Percentiles rank a stretch among this genome's conserved stretches.
These are phyloP conservation scores for Sphaerophoria taeniata DNA, from an alignment of 2,888 invertebrate species.

Conservation along the genomic window DNA sequence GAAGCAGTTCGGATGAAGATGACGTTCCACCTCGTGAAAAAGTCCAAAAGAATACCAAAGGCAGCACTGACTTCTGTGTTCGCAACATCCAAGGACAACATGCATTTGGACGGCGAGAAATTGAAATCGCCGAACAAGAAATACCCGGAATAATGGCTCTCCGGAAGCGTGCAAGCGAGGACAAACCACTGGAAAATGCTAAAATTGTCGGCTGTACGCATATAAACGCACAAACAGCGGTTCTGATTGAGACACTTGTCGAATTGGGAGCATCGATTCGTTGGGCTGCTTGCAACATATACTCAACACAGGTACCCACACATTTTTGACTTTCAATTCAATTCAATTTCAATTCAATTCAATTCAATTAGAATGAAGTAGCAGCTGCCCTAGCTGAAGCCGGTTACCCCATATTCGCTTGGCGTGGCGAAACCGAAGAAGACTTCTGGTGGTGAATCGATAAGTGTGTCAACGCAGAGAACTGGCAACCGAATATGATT, in stretches of 20 bases:
- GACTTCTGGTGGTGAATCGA: slow-evolving; percentile 99
- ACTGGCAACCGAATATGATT: slow-evolving; percentile 99
- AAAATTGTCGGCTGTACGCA: slow-evolving; percentile 99
- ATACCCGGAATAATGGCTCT: slow-evolving; percentile 99
- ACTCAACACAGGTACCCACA: slow-evolving; percentile 95
- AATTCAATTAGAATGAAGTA: slow-evolving; percentile 95
- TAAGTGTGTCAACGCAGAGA: slow-evolving; percentile 94
- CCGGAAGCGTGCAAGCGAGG: slow-evolving; percentile 94
- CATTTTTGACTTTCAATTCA: neutral
- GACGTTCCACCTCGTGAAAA: slow-evolving; percentile 97
- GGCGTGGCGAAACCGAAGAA: slow-evolving; percentile 98
- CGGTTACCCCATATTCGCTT: slow-evolving; percentile 95
- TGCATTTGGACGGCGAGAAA: slow-evolving; percentile 97
- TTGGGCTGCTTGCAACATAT: slow-evolving; percentile 99
- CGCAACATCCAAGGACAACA: slow-evolving; percentile 93
- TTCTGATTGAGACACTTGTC: slow-evolving; percentile 94
- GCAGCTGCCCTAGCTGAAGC: slow-evolving; percentile 97
- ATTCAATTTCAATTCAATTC: no score
- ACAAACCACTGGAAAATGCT: slow-evolving; percentile 97
- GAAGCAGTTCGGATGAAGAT: slow-evolving; percentile 96
- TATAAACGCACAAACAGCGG: slow-evolving; percentile 99
- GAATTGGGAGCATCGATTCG: slow-evolving; percentile 95
- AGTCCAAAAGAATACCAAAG: slow-evolving; percentile 92
- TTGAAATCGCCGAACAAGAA: slow-evolving; percentile 99
- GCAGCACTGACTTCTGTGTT: slow-evolving; percentile 96